phyloP scores from a whole-genome alignment of 2,888 invertebrate genomes.

The Hartigia nigra region DNA sequence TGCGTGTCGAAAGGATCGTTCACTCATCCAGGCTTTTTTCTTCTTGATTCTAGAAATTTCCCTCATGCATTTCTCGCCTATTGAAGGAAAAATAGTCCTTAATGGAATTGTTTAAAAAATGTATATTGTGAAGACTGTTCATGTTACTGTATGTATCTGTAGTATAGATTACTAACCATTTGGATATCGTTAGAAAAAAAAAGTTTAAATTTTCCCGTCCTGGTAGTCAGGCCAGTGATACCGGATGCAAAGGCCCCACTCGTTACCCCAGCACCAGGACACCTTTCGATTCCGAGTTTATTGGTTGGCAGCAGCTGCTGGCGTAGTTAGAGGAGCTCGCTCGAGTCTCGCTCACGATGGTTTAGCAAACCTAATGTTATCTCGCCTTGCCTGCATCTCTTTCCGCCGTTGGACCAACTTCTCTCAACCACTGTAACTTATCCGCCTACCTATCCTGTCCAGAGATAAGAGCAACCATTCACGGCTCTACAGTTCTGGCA shows the following conservation, averaged over 20 bases:
- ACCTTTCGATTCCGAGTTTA: constrained; percentile 25
- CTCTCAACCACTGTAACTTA: constrained; percentile 25
- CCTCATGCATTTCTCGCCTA: not conserved
- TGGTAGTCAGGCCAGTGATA: not conserved
- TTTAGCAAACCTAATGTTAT: constrained; percentile 10
- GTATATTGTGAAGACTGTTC: not conserved
- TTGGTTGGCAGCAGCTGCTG: constrained; percentile 15
- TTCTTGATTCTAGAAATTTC: not conserved
- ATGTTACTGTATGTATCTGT: not conserved
- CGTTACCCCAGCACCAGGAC: constrained; percentile 1
- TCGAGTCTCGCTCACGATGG: constrained; percentile 1
- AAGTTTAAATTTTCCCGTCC: not conserved
- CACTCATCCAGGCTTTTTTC: not conserved
- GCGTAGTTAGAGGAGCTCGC: not conserved
- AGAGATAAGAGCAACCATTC: not conserved
- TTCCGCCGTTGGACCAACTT: constrained; percentile 1
- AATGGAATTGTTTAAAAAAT: not conserved
- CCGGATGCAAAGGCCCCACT: constrained; percentile 5
- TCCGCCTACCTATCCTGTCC: constrained; percentile 22
- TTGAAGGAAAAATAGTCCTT: not conserved
- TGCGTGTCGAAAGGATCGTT: not conserved
- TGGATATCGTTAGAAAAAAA: not conserved
- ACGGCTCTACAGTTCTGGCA: not conserved
- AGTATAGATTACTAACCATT: not conserved
- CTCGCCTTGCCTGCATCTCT: not conserved